Conservation (phyloP, 2,888 invertebrate genomes). For the Drosophila lutescens region DNA sequence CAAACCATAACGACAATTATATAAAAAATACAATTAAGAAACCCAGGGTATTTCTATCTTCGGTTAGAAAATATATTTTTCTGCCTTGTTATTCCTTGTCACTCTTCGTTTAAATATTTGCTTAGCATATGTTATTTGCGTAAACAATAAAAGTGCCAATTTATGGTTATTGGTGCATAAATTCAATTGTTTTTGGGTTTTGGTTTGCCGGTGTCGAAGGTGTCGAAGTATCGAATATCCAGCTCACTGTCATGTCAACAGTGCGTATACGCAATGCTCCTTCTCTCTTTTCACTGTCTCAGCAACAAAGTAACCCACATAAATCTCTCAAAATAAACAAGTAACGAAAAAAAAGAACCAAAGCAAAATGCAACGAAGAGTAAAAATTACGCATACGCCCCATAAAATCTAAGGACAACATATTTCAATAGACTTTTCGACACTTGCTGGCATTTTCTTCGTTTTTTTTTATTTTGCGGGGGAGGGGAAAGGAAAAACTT, state of each 20-base stretch:
- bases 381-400: constrained; percentile 79
- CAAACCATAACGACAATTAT: no score
- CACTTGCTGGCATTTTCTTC: constrained; percentile 48
- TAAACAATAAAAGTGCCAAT: constrained; percentile 65
- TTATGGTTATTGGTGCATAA: constrained; percentile 70
- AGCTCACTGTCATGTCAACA: constrained; percentile 46
- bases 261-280: constrained; percentile 27
- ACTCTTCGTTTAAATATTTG: constrained; percentile 48
- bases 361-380: constrained; percentile 74
- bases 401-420: constrained; percentile 78
- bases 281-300: constrained; percentile 18
- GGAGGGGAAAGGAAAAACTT: constrained; percentile 13
- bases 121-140: constrained; percentile 58
- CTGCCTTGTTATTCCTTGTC: not conserved
- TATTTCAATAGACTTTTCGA: constrained; percentile 78
- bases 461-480: constrained; percentile 4
- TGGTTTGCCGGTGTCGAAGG: constrained; percentile 38
- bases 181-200: constrained; percentile 50
- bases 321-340: constrained; percentile 54
- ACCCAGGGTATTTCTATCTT: constrained; percentile 1
- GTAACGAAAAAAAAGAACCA: constrained; percentile 19
- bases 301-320: constrained; percentile 62
- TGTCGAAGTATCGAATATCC: constrained; percentile 53
- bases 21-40: not conserved
- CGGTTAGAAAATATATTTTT: constrained; percentile 4